These are phyloP conservation scores for Andrena chrysosceles DNA, from an alignment of 2,888 invertebrate genomes.

Conservation along the genomic window DNA sequence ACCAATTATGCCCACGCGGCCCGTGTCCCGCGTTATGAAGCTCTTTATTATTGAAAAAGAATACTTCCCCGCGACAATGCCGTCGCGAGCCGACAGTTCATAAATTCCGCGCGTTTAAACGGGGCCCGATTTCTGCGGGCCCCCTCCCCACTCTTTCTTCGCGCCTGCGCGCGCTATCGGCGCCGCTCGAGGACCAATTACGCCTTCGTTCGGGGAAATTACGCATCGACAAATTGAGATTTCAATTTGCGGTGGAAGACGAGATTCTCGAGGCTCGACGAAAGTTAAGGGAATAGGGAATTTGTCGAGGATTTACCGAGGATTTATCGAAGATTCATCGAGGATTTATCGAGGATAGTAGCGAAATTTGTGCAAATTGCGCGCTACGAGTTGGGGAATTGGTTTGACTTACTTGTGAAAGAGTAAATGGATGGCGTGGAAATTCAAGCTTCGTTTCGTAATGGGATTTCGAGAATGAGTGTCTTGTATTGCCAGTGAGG, in stretches of 20 bases:
- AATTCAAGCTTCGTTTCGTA: too few species aligned
- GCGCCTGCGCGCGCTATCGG: slow-evolving; percentile 5
- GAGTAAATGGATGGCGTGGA: slow-evolving; percentile 25
- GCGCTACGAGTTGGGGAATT: not conserved
- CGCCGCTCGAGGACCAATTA: slow-evolving; percentile 16
- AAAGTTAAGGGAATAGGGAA: not conserved
- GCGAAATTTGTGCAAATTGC: slow-evolving; percentile 17
- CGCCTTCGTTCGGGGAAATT: slow-evolving; percentile 14
- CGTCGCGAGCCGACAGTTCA: slow-evolving; percentile 33
- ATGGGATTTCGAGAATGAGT: too few species aligned
- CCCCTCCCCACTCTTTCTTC: not conserved
- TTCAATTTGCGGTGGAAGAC: not conserved
- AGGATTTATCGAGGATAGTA: not conserved
- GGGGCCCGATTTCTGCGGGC: not conserved
- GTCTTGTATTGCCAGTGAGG: too few species aligned
- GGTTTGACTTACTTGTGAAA: slow-evolving; percentile 24
- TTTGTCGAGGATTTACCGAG: not conserved
- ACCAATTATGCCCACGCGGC: slow-evolving; percentile 66
- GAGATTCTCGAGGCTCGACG: not conserved
- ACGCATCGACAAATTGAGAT: slow-evolving; percentile 33
- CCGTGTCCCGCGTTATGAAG: slow-evolving; percentile 56
- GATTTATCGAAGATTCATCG: too few species aligned
- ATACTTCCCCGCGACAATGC: slow-evolving; percentile 56
- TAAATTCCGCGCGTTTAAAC: slow-evolving; percentile 42
- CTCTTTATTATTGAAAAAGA: slow-evolving; percentile 64